Percentiles rank a stretch among this genome's conserved stretches.
These are phyloP conservation scores for Drosophila equinoxialis DNA, from an alignment of 1,140 invertebrate genomes.

Conservation along the genomic window DNA sequence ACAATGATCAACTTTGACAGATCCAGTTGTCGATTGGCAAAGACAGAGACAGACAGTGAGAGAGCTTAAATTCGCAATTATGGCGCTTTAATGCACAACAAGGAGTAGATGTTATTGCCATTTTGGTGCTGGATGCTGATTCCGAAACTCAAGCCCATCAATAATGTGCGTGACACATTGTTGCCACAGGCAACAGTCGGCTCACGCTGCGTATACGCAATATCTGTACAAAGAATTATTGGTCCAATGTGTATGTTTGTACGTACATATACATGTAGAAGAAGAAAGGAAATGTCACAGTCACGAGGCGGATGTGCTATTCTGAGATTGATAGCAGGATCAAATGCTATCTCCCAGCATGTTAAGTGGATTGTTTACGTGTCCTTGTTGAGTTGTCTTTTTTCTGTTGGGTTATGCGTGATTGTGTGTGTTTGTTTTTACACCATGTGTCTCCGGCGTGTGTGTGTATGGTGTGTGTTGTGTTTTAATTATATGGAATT, in stretches of 20 bases:
- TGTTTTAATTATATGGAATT: slow-evolving; percentile 47
- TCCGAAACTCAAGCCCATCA: slow-evolving; percentile 53
- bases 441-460: slow-evolving; percentile 1
- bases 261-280: neutral
- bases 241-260: neutral
- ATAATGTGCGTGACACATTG: slow-evolving; percentile 70
- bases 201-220: slow-evolving; percentile 59
- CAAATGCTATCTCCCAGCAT: slow-evolving; percentile 74
- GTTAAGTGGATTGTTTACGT: slow-evolving; percentile 76
- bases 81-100: slow-evolving; percentile 72
- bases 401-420: neutral
- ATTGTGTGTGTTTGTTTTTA: slow-evolving; percentile 6
- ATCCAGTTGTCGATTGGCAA: slow-evolving; percentile 13
- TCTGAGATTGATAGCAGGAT: slow-evolving; percentile 74
- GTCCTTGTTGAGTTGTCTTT: slow-evolving; percentile 16
- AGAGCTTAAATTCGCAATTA: slow-evolving; percentile 71
- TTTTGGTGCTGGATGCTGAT: slow-evolving; percentile 40
- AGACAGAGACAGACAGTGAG: slow-evolving; percentile 13
- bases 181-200: slow-evolving; percentile 42
- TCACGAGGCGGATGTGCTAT: slow-evolving; percentile 15
- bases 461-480: slow-evolving; percentile 11
- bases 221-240: slow-evolving; percentile 15
- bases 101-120: slow-evolving; percentile 61
- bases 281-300: slow-evolving; percentile 4
- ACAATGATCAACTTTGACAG: slow-evolving; percentile 41